These are phyloP conservation scores for Agrypnus murinus DNA, from an alignment of 2,888 invertebrate genomes.

Conservation along the genomic window DNA sequence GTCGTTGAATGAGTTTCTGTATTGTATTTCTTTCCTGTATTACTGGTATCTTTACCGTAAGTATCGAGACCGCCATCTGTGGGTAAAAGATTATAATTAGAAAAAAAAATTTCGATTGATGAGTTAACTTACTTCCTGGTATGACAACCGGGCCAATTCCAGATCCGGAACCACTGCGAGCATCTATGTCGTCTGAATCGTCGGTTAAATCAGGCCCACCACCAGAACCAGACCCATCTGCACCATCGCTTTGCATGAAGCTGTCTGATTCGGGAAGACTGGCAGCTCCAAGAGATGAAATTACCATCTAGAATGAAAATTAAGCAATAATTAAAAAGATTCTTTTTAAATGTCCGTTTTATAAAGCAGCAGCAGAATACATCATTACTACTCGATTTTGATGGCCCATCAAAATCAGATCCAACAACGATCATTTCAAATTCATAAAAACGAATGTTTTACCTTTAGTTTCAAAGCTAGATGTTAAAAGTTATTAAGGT, in stretches of 20 bases:
- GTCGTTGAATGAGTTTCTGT: not conserved
- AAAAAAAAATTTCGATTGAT: no score
- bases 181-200: constrained; percentile 72
- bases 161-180: constrained; percentile 67
- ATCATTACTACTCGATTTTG: no score
- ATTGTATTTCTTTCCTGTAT: constrained; percentile 3
- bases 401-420: no score
- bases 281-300: constrained; percentile 66
- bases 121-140: constrained; percentile 35
- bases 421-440: no score
- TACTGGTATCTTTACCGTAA: not conserved
- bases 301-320: constrained; percentile 65
- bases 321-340: constrained; percentile 21
- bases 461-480: not conserved
- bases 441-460: constrained; percentile 12
- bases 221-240: constrained; percentile 77
- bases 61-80: not conserved
- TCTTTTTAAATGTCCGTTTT: no score
- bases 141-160: constrained; percentile 61
- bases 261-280: constrained; percentile 67
- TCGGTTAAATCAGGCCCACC: constrained; percentile 72
- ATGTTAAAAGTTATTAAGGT: no score
- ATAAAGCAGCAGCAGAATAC: no score
- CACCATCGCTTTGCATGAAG: constrained; percentile 77
- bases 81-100: not conserved